Evolutionary conservation across 2,888 invertebrate species (phyloP), one percentile per base, ranked within the genome.

Genomic region (Colletes collaris): DNA sequence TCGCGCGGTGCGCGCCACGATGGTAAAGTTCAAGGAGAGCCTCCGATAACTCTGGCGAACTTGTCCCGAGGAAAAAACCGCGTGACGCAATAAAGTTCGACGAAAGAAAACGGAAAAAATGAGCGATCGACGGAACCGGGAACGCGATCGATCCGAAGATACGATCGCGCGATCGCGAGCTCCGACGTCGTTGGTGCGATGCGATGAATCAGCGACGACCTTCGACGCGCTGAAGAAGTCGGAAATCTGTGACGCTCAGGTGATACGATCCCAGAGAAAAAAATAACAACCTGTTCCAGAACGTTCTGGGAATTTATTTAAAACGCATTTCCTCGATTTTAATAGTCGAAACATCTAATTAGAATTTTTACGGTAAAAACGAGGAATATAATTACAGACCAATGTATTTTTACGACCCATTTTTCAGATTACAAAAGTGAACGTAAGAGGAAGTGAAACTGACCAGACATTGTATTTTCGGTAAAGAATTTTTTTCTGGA

Each of bases 11-110:
- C 7, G 37, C 7, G 5, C 27, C 40, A n/a, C 68, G 76, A 53
- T 58, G 76, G 40, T 79, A 79, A 79, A 71, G 79, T 79, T 79
- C 79, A 79, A 79, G 79, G 79, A 62, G 44, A 71, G n/a, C 71
- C 46, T 66, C 37, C 37, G 65, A 76, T 70, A 79, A 69, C 65
- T 70, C 40, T 50, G 62, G 50, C 59, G 16, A 60, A 75, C 27
- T 58, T 40, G 40, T 44, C 10, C n/a, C 13, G 44, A 40, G 16
- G 13, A 55, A 65, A 70, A 70, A 46, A 55, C 52, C 69, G 2
- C 37, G 59, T 44, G 52, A 55, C 73, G 73, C 64, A 10, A 46
- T n/a, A 11, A 76, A 65, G 71, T 50, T 52, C n/a, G 49, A 74
- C 46, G 7, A 19, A 11, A 46, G 27, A 63, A 40, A 49, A 40